Base-by-base conservation (phyloP, 2,113 vertebrate genomes). In the Myanophis thanlyinensis region DNA sequence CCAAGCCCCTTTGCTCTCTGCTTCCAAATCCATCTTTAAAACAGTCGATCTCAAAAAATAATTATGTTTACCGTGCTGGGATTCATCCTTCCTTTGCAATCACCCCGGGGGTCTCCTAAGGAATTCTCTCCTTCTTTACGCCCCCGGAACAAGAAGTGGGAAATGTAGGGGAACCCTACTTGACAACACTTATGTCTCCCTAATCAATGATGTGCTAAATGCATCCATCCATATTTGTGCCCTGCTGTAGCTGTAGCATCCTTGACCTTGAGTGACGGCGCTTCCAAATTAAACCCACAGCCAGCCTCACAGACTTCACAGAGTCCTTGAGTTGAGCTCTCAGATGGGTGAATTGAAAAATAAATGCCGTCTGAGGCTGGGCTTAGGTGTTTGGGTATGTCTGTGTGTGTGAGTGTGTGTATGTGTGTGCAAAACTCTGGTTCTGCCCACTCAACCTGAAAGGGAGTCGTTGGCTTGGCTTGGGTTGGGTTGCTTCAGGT, bases 271-370 rank as follows among this genome's bases (percentile, higher is more conserved):
- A 95, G 94, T 86, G 90, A 89, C 93, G 94, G 93, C 91, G 96
- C 91, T 51, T 93, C 94, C 95, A 97, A 97, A 97, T 95, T 94
- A 97, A 87, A 95, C 96, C 87, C 87, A 93, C 85, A 85, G 88
- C 23, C 35, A 84, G 30, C 40, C 46, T 85, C 11, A 35, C 95
- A 52, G 88, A 93, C 95, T 94, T 91, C 94, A n/a, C n/a, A n/a
- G 94, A 85, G 86, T 54, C 97, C 95, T 92, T 94, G 87, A 85
- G 89, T 93, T 93, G 90, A 96, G 93, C 86, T 94, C 44, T 89
- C 96, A 96, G 95, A 97, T 95, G 97, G 96, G 88, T 18, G 73
- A 95, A 96, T 95, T 95, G 96, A 96, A 94, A 95, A 95, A 96
- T 91, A 97, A 96, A 97, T 94, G 5, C 62, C 15, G 30, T n/a